Evolutionary conservation across 2,797 vertebrate species (phyloP).

Genomic region (Delichon dasypus): DNA sequence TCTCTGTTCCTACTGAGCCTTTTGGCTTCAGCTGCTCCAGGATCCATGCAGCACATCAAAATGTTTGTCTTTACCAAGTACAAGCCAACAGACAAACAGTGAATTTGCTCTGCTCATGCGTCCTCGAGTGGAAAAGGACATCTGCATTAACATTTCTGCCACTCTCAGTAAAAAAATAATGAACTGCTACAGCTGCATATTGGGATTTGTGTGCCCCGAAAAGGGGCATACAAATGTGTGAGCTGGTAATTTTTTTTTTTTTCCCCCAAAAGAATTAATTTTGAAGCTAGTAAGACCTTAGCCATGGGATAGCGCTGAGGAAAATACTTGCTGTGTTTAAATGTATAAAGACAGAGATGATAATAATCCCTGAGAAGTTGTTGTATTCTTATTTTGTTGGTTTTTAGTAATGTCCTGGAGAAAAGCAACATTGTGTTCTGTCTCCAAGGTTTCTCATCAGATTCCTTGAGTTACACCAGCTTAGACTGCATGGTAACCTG

Average conservation of each 20-base stretch:
- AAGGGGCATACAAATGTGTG: not conserved
- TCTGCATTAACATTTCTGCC: slow-evolving; percentile 19
- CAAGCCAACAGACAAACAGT: not conserved
- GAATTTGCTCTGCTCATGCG: not conserved
- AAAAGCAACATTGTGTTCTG: not conserved
- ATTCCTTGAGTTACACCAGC: not conserved
- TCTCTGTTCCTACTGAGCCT: not conserved
- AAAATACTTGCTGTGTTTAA: not conserved
- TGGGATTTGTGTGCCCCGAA: not conserved
- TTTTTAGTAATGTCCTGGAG: not conserved
- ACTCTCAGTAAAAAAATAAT: not conserved
- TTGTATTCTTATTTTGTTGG: not conserved
- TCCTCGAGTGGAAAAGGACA: slow-evolving; percentile 29
- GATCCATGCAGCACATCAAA: not conserved
- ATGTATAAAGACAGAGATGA: not conserved
- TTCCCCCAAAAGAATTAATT: not conserved
- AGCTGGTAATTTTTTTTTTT: not conserved
- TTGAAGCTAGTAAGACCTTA: not conserved
- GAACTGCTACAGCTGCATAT: not conserved
- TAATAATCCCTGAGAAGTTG: not conserved
- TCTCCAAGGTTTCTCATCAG: not conserved
- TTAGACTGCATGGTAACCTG: not conserved
- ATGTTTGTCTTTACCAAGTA: not conserved
- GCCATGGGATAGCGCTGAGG: not conserved
- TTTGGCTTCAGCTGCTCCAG: not conserved